Conservation (phyloP, 1,140 invertebrate genomes). For the Acromyrmex heyeri region DNA sequence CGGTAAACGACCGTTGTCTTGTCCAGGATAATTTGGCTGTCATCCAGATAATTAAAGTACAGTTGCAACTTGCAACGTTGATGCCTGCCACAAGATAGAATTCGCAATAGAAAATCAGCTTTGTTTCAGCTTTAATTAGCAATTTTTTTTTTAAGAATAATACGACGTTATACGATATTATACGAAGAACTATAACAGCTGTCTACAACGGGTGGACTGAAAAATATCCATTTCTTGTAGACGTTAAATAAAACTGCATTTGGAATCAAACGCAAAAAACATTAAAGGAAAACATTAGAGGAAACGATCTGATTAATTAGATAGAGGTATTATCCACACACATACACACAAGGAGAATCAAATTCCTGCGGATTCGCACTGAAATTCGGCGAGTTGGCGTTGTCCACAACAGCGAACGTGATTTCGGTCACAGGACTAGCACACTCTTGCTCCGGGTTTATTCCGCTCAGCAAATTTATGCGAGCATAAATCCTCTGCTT, state of each 20-base stretch:
- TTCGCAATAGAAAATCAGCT: not conserved
- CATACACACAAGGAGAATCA: not conserved
- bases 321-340: not conserved
- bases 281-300: not conserved
- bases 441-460: not conserved
- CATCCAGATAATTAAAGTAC: constrained; percentile 3
- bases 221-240: not conserved
- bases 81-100: not conserved
- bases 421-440: not conserved
- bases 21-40: constrained; percentile 12
- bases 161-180: not conserved
- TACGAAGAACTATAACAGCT: not conserved
- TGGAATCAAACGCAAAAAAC: not conserved
- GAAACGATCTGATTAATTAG: not conserved
- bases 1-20: not conserved
- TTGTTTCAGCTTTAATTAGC: not conserved
- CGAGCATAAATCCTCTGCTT: constrained; percentile 38
- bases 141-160: not conserved
- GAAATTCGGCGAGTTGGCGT: constrained; percentile 27
- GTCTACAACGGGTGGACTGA: not conserved
- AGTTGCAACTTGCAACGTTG: not conserved
- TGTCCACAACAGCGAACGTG: not conserved
- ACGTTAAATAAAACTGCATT: not conserved
- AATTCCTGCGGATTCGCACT: constrained; percentile 8
- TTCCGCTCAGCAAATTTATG: constrained; percentile 31